These are phyloP conservation scores for Lithodes maja DNA, from an alignment of 2,888 invertebrate species.

Conservation along the genomic window DNA sequence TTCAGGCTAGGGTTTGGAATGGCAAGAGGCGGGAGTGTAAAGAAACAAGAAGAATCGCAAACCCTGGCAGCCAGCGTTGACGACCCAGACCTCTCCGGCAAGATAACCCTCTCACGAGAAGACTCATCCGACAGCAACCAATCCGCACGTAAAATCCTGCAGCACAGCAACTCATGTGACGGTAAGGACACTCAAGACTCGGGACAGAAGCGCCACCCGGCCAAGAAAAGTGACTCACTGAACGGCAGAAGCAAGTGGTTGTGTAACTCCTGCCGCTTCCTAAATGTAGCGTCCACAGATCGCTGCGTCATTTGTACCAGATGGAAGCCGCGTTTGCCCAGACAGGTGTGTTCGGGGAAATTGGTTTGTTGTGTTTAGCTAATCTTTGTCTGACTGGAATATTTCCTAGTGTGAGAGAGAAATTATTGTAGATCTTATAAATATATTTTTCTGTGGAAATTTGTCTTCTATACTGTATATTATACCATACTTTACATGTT, in stretches of 20 bases:
- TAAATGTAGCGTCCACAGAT: slow-evolving; percentile 56
- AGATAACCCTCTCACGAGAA: background rate
- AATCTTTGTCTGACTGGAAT: background rate
- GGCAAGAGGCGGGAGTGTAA: slow-evolving; percentile 57
- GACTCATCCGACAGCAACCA: background rate
- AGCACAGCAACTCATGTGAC: slow-evolving; percentile 26
- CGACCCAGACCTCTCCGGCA: background rate
- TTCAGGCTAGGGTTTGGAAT: slow-evolving; percentile 56
- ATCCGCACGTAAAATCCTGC: slow-evolving; percentile 7
- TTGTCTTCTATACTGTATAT: no score
- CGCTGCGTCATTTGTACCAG: slow-evolving; percentile 60
- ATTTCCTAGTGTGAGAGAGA: background rate
- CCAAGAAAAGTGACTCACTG: slow-evolving; percentile 42
- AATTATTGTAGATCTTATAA: background rate
- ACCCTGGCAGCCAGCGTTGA: slow-evolving; percentile 24
- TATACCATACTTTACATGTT: no score
- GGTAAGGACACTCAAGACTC: background rate
- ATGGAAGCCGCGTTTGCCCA: slow-evolving; percentile 53
- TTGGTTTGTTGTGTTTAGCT: no score
- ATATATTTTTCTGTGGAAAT: no score
- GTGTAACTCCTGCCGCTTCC: slow-evolving; percentile 47
- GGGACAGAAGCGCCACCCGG: slow-evolving; percentile 22
- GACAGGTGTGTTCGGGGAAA: slow-evolving; percentile 31
- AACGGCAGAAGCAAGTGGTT: slow-evolving; percentile 51
- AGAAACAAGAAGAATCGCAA: slow-evolving; percentile 56